Conservation (phyloP, 2,797 vertebrate genomes). For the Microchirus variegatus region DNA sequence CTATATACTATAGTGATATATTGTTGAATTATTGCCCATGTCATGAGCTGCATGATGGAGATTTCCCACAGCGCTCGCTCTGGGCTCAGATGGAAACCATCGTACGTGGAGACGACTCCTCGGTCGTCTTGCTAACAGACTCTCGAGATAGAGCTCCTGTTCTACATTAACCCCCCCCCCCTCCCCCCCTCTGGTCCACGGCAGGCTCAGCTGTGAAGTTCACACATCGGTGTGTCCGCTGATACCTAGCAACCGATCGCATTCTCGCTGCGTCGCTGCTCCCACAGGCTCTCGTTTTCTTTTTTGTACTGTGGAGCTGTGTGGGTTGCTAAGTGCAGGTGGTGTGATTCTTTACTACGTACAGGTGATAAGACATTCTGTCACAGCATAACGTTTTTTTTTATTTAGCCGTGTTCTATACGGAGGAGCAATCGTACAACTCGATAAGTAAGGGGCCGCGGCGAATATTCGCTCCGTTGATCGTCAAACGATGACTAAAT, state of each 20-base stretch:
- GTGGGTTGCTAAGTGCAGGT: constrained; percentile 17
- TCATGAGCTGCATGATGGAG: constrained; percentile 38
- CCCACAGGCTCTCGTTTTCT: constrained; percentile 8
- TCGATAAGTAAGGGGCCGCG: too few species aligned
- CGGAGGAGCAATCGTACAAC: too few species aligned
- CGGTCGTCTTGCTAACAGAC: constrained; percentile 11
- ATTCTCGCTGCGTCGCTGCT: constrained; percentile 10
- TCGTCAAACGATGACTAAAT: too few species aligned
- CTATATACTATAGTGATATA: too few species aligned
- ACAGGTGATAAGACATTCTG: constrained; percentile 20
- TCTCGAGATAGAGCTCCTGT: constrained; percentile 6
- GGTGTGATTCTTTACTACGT: constrained; percentile 32
- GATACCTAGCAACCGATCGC: constrained; percentile 4
- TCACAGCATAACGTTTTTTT: background rate
- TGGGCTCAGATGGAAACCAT: constrained; percentile 31
- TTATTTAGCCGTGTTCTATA: background rate
- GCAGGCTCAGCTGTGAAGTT: constrained; percentile 27
- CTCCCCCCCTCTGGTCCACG: constrained; percentile 7
- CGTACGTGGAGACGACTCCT: constrained; percentile 28
- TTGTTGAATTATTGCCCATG: constrained; percentile 14
- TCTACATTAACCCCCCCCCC: background rate
- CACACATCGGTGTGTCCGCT: constrained; percentile 37
- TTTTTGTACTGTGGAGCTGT: background rate
- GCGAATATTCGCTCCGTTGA: too few species aligned
- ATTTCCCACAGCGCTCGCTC: constrained; percentile 60